These are phyloP conservation scores for Talpa occidentalis DNA, from an alignment of 2,113 vertebrate genomes.

Conservation along the genomic window DNA sequence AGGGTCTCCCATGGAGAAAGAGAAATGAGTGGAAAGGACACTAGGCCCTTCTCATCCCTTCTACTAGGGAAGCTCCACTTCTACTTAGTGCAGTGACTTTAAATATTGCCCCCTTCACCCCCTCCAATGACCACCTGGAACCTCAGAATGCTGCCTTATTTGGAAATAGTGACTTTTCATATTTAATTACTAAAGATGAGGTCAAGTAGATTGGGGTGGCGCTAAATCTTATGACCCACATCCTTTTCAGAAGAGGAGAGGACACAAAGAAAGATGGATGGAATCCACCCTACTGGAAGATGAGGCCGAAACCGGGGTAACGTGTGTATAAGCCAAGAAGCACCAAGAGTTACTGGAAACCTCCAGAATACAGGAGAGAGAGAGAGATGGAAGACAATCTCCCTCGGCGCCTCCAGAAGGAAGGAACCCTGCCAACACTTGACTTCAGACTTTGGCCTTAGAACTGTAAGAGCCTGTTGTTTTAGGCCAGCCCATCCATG, in stretches of 20 bases:
- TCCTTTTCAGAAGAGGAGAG: background rate
- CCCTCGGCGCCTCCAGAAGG: background rate
- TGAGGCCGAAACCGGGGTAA: background rate
- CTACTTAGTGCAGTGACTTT: background rate
- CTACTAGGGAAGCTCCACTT: background rate
- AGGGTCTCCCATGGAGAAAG: background rate
- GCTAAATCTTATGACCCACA: background rate
- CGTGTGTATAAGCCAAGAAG: background rate
- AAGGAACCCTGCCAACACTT: background rate
- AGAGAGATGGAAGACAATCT: background rate
- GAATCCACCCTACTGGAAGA: background rate
- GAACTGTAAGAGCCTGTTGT: too few species aligned
- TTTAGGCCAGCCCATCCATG: too few species aligned
- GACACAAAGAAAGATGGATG: background rate
- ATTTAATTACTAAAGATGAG: background rate
- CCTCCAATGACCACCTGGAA: background rate
- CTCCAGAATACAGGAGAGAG: background rate
- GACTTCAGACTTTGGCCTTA: background rate
- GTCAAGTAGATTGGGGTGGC: background rate
- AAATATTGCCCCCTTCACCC: background rate
- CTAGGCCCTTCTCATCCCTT: background rate
- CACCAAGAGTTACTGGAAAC: background rate
- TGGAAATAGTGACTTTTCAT: background rate
- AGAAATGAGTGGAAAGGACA: background rate
- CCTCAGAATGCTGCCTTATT: background rate